These are phyloP conservation scores for Mustelus asterias DNA, from an alignment of 2,113 vertebrate species.

Conservation along the genomic window DNA sequence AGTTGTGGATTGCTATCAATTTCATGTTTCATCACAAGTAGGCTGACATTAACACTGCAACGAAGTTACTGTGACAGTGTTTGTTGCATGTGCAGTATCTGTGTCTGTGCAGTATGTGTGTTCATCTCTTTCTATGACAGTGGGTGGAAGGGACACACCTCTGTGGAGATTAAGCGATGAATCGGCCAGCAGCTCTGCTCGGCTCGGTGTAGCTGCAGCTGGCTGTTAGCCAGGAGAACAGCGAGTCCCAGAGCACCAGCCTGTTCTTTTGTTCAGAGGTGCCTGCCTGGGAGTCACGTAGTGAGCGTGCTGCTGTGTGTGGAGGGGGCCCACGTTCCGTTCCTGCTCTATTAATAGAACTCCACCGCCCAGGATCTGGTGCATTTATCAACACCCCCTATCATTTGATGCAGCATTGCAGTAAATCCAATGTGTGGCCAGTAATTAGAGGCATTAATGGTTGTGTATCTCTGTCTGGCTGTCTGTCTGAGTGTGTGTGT, in stretches of 20 bases:
- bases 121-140: no score
- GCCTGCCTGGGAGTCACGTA: neutral
- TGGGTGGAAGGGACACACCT: no score
- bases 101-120: no score
- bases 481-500: neutral
- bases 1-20: neutral
- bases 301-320: no score
- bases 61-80: no score
- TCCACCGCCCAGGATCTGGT: constrained; percentile 50
- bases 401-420: constrained; percentile 48
- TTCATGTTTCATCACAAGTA: no score
- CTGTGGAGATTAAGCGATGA: neutral
- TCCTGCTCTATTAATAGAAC: constrained; percentile 29
- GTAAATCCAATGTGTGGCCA: constrained; percentile 56
- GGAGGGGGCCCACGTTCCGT: neutral
- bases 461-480: constrained; percentile 3
- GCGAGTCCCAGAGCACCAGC: neutral
- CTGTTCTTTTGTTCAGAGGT: constrained; percentile 4
- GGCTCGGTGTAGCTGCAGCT: neutral
- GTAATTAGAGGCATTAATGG: constrained; percentile 52
- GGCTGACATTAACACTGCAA: no score
- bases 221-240: neutral
- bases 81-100: no score
- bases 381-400: no score
- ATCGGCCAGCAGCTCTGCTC: neutral